A percentile compares a stretch with the other conserved stretches of the same genome.
phyloP scores from a whole-genome alignment of 2,113 vertebrate species.

The Fulmarus glacialis region DNA sequence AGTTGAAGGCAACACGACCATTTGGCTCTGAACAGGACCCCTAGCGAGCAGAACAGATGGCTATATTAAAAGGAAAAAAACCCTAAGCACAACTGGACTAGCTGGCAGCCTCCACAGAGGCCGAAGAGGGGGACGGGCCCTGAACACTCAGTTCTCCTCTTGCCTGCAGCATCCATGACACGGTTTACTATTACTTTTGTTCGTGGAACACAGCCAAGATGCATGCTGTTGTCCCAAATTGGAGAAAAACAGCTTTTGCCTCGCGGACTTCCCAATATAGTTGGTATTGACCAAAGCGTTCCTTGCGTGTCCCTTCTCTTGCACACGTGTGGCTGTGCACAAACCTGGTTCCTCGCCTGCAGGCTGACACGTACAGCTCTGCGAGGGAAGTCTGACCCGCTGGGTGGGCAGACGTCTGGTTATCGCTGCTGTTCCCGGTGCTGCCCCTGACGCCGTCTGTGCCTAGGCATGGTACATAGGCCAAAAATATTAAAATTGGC shows the following conservation, averaged over 20 bases:
- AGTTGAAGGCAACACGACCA: neutral
- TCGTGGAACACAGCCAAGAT: neutral
- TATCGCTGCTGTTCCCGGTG: fast-evolving
- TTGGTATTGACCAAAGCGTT: fast-evolving
- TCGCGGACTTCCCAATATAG: fast-evolving
- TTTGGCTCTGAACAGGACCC: neutral
- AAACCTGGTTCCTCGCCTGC: neutral
- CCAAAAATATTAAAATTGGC: neutral
- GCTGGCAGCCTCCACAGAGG: neutral
- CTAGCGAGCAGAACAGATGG: neutral
- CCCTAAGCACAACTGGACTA: neutral
- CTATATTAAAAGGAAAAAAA: neutral
- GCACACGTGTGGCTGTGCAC: fast-evolving
- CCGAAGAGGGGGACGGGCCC: neutral
- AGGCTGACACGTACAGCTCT: fast-evolving
- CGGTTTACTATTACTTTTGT: neutral
- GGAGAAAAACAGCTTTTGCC: neutral
- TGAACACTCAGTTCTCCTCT: neutral
- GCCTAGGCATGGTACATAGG: fast-evolving
- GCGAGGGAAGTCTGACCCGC: fast-evolving
- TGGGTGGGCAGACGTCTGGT: fast-evolving
- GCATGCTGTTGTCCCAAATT: neutral
- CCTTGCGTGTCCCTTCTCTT: neutral
- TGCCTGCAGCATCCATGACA: neutral
- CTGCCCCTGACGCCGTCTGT: neutral